These are phyloP conservation scores for Catagonus wagneri DNA, from an alignment of 2,113 vertebrate genomes.

Conservation along the genomic window DNA sequence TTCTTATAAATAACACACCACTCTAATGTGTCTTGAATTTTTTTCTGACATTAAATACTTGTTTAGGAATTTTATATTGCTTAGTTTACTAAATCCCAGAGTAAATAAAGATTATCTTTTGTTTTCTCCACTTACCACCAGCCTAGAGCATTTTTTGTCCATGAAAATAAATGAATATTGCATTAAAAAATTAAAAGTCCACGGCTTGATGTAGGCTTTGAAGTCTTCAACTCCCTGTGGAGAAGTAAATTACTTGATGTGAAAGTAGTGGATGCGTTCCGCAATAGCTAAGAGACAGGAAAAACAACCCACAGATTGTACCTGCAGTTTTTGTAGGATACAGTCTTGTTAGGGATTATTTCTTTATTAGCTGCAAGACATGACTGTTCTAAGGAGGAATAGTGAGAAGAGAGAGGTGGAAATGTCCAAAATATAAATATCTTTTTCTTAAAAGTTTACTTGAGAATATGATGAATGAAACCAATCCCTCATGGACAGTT, in stretches of 20 bases:
- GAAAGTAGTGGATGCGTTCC: neutral
- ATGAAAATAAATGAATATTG: neutral
- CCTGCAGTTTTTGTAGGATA: neutral
- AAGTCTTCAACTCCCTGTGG: neutral
- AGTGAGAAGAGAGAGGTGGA: neutral
- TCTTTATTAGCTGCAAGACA: conserved; percentile 7
- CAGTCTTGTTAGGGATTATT: neutral
- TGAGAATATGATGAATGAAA: conserved; percentile 19
- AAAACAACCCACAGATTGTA: neutral
- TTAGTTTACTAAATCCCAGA: neutral
- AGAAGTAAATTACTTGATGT: neutral
- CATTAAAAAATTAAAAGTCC: conserved; percentile 49
- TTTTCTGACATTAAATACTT: conserved; percentile 16
- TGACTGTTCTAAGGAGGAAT: neutral
- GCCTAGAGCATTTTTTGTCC: neutral
- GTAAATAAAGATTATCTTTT: neutral
- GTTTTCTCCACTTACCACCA: neutral
- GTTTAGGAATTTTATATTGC: neutral
- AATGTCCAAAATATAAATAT: conserved; percentile 25
- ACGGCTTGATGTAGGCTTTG: neutral
- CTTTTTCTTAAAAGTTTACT: conserved; percentile 37
- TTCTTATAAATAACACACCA: neutral
- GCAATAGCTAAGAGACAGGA: neutral
- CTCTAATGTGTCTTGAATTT: neutral
- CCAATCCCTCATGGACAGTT: neutral